Percentiles rank a stretch among this genome's conserved stretches.
Conservation (phyloP, 2,888 invertebrate genomes). For the Drosophila mimetica region DNA sequence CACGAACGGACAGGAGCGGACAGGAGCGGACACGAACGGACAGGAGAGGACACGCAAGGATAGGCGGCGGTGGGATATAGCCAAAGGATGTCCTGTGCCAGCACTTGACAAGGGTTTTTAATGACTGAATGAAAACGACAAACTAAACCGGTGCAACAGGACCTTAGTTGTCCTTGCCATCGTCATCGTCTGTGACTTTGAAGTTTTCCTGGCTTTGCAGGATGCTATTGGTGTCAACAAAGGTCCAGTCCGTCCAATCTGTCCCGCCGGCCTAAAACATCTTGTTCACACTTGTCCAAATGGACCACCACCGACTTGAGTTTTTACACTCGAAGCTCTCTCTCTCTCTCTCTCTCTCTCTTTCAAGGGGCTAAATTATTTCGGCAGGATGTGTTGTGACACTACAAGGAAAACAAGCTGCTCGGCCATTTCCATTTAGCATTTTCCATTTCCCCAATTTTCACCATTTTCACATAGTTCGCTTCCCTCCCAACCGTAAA, state of each 20-base stretch:
- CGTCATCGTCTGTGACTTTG: conserved; percentile 60
- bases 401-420: conserved; percentile 77
- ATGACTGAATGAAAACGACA: conserved; percentile 79
- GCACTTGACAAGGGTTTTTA: conserved; percentile 84
- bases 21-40: conserved; percentile 21
- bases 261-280: conserved; percentile 81
- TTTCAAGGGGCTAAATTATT: conserved; percentile 66
- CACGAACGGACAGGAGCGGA: conserved; percentile 7
- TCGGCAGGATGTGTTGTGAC: conserved; percentile 80
- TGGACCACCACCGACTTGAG: conserved; percentile 45
- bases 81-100: conserved; percentile 54
- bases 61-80: conserved; percentile 41
- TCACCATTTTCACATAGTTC: neutral
- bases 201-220: conserved; percentile 58
- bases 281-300: conserved; percentile 83
- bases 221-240: conserved; percentile 78
- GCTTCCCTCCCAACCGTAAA: conserved; percentile 73
- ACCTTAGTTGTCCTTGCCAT: conserved; percentile 18
- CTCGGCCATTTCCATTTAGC: conserved; percentile 33
- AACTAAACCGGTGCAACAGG: conserved; percentile 53
- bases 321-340: conserved; percentile 37
- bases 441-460: conserved; percentile 2
- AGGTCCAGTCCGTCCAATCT: conserved; percentile 53
- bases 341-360: too few relatives aligned
- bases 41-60: neutral